Conservation (phyloP, 2,888 invertebrate genomes). For the Agriopis aurantiaria region DNA sequence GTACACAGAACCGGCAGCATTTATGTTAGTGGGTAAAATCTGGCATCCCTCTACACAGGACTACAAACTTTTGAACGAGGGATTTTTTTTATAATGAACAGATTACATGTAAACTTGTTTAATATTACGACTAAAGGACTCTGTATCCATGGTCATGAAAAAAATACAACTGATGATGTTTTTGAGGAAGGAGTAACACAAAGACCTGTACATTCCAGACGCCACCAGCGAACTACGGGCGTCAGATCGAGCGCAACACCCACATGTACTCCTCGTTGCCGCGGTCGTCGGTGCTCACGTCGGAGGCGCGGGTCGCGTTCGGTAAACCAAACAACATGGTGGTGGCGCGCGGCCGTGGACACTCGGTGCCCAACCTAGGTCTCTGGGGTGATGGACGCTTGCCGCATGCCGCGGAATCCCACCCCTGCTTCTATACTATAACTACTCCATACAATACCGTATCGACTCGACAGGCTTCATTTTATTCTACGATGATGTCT, state of each 20-base stretch:
- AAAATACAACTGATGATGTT: not conserved
- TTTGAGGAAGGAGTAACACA: not conserved
- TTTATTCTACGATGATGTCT: no score
- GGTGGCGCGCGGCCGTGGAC: slow-evolving; percentile 87
- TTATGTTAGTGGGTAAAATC: no score
- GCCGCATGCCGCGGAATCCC: slow-evolving; percentile 20
- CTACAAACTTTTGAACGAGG: no score
- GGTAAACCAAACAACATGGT: slow-evolving; percentile 86
- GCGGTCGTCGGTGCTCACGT: slow-evolving; percentile 87
- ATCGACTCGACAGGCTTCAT: not conserved
- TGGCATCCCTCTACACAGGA: no score
- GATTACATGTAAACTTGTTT: no score
- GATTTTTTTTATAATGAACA: no score
- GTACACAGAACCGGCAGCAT: no score
- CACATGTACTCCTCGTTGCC: slow-evolving; percentile 92
- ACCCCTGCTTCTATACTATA: slow-evolving; percentile 35
- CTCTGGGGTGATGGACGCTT: slow-evolving; percentile 56
- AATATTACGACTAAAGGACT: no score
- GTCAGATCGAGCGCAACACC: slow-evolving; percentile 90
- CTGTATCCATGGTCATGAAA: no score
- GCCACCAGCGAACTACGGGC: slow-evolving; percentile 91
- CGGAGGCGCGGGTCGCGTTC: slow-evolving; percentile 89
- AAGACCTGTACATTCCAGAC: slow-evolving; percentile 83
- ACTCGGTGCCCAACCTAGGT: slow-evolving; percentile 97
- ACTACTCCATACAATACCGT: not conserved